These are phyloP conservation scores for Eulemur rubriventer DNA, from an alignment of 2,797 vertebrate genomes.

Conservation along the genomic window DNA sequence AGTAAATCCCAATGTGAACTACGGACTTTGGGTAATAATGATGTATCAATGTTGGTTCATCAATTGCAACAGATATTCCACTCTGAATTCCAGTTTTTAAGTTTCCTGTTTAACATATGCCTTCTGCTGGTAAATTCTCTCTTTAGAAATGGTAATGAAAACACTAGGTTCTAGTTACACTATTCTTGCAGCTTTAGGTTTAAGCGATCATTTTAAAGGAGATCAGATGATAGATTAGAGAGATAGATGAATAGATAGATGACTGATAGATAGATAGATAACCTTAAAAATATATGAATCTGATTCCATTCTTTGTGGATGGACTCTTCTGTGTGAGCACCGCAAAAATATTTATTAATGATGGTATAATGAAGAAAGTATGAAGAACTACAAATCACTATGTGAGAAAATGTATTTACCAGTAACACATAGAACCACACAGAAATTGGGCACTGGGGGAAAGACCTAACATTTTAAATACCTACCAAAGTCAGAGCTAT, in stretches of 20 bases:
- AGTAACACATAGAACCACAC: not conserved
- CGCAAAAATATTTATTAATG: not conserved
- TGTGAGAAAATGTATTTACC: not conserved
- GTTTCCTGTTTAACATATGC: not conserved
- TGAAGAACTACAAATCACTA: not conserved
- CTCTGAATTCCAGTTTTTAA: not conserved
- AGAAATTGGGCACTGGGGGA: not conserved
- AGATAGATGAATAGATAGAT: not conserved
- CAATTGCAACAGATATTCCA: not conserved
- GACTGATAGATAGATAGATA: not conserved
- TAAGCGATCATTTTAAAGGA: not conserved
- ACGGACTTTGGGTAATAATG: not conserved
- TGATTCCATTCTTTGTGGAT: not conserved
- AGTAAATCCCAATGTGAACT: not conserved
- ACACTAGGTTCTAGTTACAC: not conserved
- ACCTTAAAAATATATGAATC: not conserved
- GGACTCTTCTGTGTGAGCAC: not conserved
- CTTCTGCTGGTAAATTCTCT: not conserved
- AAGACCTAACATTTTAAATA: not conserved
- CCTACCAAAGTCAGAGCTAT: not conserved
- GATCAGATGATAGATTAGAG: not conserved
- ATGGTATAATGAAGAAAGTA: not conserved
- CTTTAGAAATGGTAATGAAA: not conserved
- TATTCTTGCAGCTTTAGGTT: not conserved
- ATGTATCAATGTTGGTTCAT: not conserved